Base-by-base conservation (phyloP, 2,113 vertebrate species). In the Thunnus thynnus region DNA sequence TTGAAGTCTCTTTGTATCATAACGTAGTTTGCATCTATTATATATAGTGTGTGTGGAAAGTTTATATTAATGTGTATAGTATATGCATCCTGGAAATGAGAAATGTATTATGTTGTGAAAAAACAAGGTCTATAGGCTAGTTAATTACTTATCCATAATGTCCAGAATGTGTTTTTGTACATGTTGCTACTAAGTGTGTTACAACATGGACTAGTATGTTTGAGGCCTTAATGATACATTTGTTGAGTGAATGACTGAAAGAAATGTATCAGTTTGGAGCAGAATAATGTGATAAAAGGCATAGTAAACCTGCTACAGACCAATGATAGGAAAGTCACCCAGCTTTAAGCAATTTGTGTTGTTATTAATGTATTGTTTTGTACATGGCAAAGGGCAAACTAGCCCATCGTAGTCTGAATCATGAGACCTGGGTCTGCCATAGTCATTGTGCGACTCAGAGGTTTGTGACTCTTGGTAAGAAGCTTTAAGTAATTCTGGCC, bases 401-500 rank as follows among this genome's bases (percentile, higher is more conserved):
- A 83, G 75, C 80, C 61, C 46, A 14, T 62, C 48, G 76, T 86
- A 65, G 76, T 86, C 70, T 84, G 83, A 85, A 82, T 93, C 86
- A 86, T 78, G 74, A 70, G 86, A 90, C 84, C 58, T 60, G 72
- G 67, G 56, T 73, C 78, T 63, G 71, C 64, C 74, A 90, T 84
- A 77, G 85, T 86, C 79, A 87, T 51, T 77, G 68, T 78, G 63
- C 57, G 56, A 54, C 66, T 77, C 63, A 47, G 63, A 78, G 86
- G 78, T 80, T 87, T 86, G 78, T 91, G 82, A 89, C 83, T 79
- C 13, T 62, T 71, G 57, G 18, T 94, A 93, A 94, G 93, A 88
- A 83, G 94, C 91, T 94, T 95, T 92, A 67, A 50, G 83, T 91
- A 89, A 89, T 90, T 72, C 88, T 84, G 62, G 65, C 86, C 77